Evolutionary conservation across 2,888 invertebrate species (phyloP).

Genomic region (Lasiommata megera): DNA sequence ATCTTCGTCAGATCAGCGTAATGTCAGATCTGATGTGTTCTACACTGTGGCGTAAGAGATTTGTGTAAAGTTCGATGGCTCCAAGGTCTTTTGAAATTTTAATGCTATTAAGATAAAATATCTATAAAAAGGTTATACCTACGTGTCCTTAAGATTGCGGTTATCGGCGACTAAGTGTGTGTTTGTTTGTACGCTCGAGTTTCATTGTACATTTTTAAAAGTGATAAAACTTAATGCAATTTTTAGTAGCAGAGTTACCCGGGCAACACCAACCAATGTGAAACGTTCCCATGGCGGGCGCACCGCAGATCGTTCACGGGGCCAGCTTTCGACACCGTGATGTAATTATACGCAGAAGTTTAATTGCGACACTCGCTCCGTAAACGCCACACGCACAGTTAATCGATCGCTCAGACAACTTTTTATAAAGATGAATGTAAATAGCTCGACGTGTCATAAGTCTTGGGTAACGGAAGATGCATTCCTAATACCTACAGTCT

Average conservation of each 20-base stretch:
- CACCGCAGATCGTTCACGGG: conserved; percentile 8
- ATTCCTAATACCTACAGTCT: too few relatives aligned
- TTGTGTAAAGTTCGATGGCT: conserved; percentile 20
- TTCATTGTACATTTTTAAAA: conserved; percentile 3
- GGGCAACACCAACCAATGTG: conserved; percentile 1
- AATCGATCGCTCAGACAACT: conserved; percentile 10
- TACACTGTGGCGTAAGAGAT: conserved; percentile 19
- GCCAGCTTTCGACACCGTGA: conserved; percentile 18
- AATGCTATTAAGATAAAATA: conserved; percentile 43
- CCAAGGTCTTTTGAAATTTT: conserved; percentile 40
- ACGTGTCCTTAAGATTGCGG: conserved; percentile 13
- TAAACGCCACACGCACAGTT: conserved; percentile 2
- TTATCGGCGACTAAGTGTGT: conserved; percentile 12
- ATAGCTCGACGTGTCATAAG: neutral
- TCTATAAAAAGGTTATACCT: conserved; percentile 42
- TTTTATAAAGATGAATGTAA: conserved; percentile 6
- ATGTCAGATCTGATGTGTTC: too few relatives aligned
- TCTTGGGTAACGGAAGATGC: neutral
- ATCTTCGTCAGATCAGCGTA: neutral
- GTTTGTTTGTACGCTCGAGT: conserved; percentile 13
- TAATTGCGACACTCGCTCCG: conserved; percentile 17
- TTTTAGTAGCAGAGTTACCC: neutral
- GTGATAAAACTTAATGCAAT: too few relatives aligned
- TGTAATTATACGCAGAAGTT: conserved; percentile 21
- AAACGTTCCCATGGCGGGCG: conserved; percentile 11